Evolutionary conservation across 2,797 vertebrate species (phyloP).

Genomic region (Anguilla anguilla): DNA sequence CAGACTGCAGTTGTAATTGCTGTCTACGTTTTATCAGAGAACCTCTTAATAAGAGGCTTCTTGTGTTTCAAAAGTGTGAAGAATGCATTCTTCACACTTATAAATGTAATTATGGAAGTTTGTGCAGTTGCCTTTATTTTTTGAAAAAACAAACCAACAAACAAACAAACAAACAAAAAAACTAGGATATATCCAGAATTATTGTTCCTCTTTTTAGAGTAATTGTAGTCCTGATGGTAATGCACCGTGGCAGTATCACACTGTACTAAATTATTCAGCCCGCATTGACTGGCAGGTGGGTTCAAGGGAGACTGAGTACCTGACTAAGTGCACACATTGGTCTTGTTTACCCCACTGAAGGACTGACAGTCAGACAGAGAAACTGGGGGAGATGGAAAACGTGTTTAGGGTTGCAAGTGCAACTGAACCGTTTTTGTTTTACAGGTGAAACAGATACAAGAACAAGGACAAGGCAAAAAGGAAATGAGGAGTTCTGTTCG

Average conservation of each 20-base stretch:
- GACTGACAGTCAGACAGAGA: neutral
- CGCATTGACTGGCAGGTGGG: neutral
- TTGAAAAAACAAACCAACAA: neutral
- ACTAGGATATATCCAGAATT: neutral
- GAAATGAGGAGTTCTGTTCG: neutral
- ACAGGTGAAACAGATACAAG: neutral
- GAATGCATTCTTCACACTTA: no score
- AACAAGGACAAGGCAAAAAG: neutral
- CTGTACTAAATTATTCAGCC: constrained; percentile 20
- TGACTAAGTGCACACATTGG: constrained; percentile 38
- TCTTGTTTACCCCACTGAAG: neutral
- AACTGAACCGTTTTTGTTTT: neutral
- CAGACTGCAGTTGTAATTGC: neutral
- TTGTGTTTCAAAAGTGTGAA: no score
- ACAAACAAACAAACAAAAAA: neutral
- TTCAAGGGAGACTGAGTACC: no score
- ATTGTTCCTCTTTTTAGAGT: constrained; percentile 19
- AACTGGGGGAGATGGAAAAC: neutral
- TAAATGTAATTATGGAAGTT: neutral
- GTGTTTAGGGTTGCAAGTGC: neutral
- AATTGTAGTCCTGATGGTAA: neutral
- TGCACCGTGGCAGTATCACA: constrained; percentile 5
- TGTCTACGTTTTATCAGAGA: neutral
- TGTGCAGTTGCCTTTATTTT: neutral
- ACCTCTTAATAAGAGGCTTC: neutral